Evolutionary conservation across 2,797 vertebrate genomes (phyloP).

Genomic region (Protonibea diacanthus): DNA sequence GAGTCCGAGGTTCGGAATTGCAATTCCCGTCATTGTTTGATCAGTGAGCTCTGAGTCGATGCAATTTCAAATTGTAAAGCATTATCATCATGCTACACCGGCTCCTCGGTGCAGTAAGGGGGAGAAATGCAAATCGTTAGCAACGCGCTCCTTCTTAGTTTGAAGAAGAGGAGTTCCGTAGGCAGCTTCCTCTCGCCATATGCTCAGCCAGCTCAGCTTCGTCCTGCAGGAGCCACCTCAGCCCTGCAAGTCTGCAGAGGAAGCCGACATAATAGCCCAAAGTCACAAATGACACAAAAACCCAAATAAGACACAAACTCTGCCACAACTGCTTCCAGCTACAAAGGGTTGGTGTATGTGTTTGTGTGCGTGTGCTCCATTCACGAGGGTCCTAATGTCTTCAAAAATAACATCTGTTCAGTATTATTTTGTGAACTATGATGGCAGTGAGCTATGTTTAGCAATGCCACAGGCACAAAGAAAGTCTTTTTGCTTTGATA

Average conservation of each 20-base stretch:
- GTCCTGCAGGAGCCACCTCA: constrained; percentile 74
- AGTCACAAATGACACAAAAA: constrained; percentile 78
- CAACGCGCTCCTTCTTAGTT: constrained; percentile 45
- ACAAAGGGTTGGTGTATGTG: constrained; percentile 20
- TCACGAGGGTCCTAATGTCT: constrained; percentile 51
- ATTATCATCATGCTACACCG: constrained; percentile 29
- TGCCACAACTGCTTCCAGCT: constrained; percentile 60
- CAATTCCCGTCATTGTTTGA: constrained; percentile 24
- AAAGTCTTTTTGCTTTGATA: constrained; percentile 5
- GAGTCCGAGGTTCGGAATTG: constrained; percentile 23
- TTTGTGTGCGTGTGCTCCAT: constrained; percentile 28
- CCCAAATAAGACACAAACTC: constrained; percentile 72
- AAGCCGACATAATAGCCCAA: constrained; percentile 72
- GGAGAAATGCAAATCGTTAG: constrained; percentile 55
- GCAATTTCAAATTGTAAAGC: constrained; percentile 38
- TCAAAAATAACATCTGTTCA: constrained; percentile 62
- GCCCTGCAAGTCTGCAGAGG: constrained; percentile 67
- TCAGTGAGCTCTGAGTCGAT: constrained; percentile 27
- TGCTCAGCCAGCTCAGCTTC: constrained; percentile 72
- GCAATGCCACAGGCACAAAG: constrained; percentile 4
- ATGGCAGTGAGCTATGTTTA: constrained; percentile 28
- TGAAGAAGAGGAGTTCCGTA: constrained; percentile 51
- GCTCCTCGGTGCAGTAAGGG: constrained; percentile 11
- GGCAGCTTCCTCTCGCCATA: constrained; percentile 76
- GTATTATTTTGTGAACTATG: constrained; percentile 37